Evolutionary conservation across 2,797 vertebrate species (phyloP), one percentile per base, ranked within the genome.

Genomic region (Amniataba percoides): DNA sequence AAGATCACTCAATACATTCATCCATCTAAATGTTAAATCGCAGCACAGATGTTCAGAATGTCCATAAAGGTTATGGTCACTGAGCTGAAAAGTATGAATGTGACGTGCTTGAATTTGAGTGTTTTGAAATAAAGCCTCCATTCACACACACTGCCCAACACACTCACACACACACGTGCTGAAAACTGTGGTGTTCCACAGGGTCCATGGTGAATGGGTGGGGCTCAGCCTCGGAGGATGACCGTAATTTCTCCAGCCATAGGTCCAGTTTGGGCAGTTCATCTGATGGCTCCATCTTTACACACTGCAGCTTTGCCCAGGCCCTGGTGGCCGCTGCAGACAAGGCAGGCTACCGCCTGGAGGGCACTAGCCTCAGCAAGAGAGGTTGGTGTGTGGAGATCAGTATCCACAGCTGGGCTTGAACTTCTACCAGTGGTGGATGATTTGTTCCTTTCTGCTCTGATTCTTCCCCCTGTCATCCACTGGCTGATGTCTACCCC

Each of bases 201-300:
- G 98, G 97, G 94, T 99, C 98, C 95, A 98, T 99, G 97, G 96
- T 98, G 96, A 99, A 99, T 94, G 98, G 97, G 89, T 99, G 98
- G 98, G 98, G 97, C 95, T 99, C 97, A 82, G 97, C 97, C 93
- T 99, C 97, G 85, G 97, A 99, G 92, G 95, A 96, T 65, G 97
- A 98, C 85, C 96, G 94, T 94, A 97, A 97, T 95, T 98, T 97
- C 96, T 97, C 97, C 96, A 98, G 97, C 94, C 97, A 90, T 94
- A 97, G 97, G 96, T 98, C 97, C 96, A 99, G 98, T 92, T 91
- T 96, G 94, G 97, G 95, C 94, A 98, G 97, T 92, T 98, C 97
- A 59, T 99, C 98, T 65, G 97, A 99, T 82, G 97, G 97, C 93
- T 98, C 97, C 90, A 96, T 99, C 94, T 97, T 97, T 96, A 96